Percentiles rank a stretch among this genome's conserved stretches.
Conservation (phyloP, 2,797 vertebrate genomes). For the Hirundo rustica region DNA sequence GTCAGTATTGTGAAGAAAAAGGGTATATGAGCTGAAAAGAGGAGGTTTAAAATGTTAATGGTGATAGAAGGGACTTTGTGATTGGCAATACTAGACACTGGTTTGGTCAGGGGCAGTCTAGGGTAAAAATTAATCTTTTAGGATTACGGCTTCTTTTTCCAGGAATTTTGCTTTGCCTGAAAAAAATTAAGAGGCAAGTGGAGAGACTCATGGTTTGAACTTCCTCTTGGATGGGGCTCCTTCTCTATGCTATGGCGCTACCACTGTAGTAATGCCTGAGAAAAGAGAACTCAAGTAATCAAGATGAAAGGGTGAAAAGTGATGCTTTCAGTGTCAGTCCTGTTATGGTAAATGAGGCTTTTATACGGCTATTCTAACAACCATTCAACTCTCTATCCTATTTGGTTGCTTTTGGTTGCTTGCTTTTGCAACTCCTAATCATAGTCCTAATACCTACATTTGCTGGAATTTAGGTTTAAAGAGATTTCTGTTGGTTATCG, state of each 20-base stretch:
- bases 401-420: neutral
- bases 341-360: neutral
- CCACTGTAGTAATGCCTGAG: neutral
- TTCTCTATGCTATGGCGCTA: neutral
- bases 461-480: neutral
- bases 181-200: neutral
- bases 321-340: neutral
- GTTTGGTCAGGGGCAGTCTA: neutral
- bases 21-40: neutral
- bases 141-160: neutral
- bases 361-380: neutral
- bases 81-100: neutral
- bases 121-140: neutral
- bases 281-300: neutral
- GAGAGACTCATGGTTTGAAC: neutral
- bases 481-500: neutral
- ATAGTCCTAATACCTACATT: neutral
- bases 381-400: neutral
- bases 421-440: neutral
- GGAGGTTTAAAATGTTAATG: neutral
- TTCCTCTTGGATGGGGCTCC: neutral
- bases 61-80: neutral
- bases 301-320: neutral
- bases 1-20: neutral
- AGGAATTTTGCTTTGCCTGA: neutral